Evolutionary conservation across 2,888 invertebrate species (phyloP), one percentile per base, ranked within the genome.

Genomic region (Frankliniella fusca): DNA sequence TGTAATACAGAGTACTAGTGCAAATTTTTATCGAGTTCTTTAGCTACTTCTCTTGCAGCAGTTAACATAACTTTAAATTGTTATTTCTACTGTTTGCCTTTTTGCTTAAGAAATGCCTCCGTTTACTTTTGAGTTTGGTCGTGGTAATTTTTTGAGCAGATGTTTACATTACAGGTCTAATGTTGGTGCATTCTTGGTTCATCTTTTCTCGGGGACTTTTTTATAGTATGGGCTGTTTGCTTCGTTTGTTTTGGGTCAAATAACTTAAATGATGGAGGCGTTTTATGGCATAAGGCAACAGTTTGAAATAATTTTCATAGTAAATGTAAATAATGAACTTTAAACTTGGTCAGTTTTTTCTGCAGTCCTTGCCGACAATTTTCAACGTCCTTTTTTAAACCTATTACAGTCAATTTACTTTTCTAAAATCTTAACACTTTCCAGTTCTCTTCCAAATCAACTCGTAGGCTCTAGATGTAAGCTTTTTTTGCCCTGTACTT

Each of bases 131-230:
- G 70, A 76, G 23, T 76, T 76, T 76, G 27, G 70, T 76, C 70
- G 27, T 76, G 70, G 70, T 76, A 76, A 76, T 76, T 27, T n/a
- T 61, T 61, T 27, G 11, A 23, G 70, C 27, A 27, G 70, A 27
- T 76, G 70, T 76, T 76, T 76, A 76, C 27, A 76, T 76, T 76
- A 76, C 70, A 76, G 70, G 70, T 76, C 70, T 76, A 76, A 76
- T 12, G 70, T 76, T 76, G 70, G 70, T 76, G 70, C 70, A 76
- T 76, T 27, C 70, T 76, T 76, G 70, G 70, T 76, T 27, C 70
- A 76, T 76, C 70, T 76, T 76, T 76, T 76, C n/a, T 27, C 70
- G 70, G 70, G 70, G 27, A 76, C 61, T 76, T 76, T 70, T 76
- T 76, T 12, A 27, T 27, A 27, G 27, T 23, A 76, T 76, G 70